phyloP scores from a whole-genome alignment of 2,113 vertebrate species.

The Phalacrocorax brasilianus region DNA sequence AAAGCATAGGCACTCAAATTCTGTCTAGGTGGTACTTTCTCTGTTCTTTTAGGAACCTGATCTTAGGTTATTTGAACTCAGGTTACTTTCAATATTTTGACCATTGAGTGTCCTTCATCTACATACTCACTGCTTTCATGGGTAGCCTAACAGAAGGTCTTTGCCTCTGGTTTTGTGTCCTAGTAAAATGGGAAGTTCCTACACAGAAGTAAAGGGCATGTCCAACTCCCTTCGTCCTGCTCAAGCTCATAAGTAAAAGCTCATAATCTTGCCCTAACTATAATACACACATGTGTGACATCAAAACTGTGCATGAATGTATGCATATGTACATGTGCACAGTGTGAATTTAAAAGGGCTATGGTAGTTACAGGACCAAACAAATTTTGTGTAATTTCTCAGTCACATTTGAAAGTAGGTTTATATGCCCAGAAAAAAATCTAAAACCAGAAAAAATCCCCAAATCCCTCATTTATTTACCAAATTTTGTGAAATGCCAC shows the following conservation, averaged over 20 bases:
- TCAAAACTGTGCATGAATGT: background rate
- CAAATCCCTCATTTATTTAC: background rate
- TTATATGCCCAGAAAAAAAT: background rate
- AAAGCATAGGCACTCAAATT: background rate
- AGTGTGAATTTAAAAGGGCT: background rate
- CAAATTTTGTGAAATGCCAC: constrained; percentile 2
- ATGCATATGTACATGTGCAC: background rate
- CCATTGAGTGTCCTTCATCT: background rate
- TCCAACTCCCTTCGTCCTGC: background rate
- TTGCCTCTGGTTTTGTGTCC: background rate
- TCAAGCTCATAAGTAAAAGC: background rate
- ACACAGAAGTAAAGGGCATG: background rate
- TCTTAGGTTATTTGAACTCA: background rate
- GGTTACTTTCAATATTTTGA: background rate
- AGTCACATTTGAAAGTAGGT: background rate
- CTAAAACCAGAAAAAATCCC: background rate
- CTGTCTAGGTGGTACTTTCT: background rate
- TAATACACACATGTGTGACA: background rate
- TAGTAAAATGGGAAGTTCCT: background rate
- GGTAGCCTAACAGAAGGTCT: background rate
- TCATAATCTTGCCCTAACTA: background rate
- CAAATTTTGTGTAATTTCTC: background rate
- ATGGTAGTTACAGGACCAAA: background rate
- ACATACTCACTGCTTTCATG: background rate
- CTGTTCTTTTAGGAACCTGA: background rate